Base-by-base conservation (phyloP, 2,113 vertebrate species). In the Pterocles burchelli region DNA sequence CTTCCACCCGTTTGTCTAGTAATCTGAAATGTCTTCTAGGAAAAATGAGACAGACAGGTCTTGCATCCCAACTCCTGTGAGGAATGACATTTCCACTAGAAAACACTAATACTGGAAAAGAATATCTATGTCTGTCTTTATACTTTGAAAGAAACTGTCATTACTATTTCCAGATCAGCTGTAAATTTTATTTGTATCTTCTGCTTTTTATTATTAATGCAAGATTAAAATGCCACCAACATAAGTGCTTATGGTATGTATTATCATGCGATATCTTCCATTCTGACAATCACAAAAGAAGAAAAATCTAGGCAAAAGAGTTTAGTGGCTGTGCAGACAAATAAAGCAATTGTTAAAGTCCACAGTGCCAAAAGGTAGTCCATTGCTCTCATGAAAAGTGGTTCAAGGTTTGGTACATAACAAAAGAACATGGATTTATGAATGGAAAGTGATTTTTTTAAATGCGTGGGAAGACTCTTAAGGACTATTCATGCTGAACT, bases 321-420 rank as follows among this genome's bases (percentile, higher is more conserved):
- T 36, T 43, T 74, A 74, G 43, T 49, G 38, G 24, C 38, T 62
- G 18, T 67, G 38, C 38, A 78, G 70, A 52, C 34, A 31, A 21
- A n/a, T 6, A 55, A 81, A 89, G 52, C 38, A 62, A 38, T 90
- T 58, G 74, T 91, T 73, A 8, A 91, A 75, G 88, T 85, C 62
- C 73, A 33, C 45, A 74, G 74, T 89, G 57, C 71, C 74, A 25
- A 63, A 81, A 80, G 51, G 38, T 65, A 72, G 67, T 88, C 72
- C 66, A n/a, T 80, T 94, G 43, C 49, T 88, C 48, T 93, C 46
- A 46, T 45, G 78, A 31, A 89, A 90, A 96, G 79, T 57, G 45
- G 51, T 89, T 85, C 71, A 83, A 89, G 80, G 58, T 94, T 94
- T 63, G 85, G 75, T 86, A 80, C n/a, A 13, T 92, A 87, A 80